These are phyloP conservation scores for Parazoanthus swiftii DNA, from an alignment of 92 coral and sea anemone species.

Conservation along the genomic window DNA sequence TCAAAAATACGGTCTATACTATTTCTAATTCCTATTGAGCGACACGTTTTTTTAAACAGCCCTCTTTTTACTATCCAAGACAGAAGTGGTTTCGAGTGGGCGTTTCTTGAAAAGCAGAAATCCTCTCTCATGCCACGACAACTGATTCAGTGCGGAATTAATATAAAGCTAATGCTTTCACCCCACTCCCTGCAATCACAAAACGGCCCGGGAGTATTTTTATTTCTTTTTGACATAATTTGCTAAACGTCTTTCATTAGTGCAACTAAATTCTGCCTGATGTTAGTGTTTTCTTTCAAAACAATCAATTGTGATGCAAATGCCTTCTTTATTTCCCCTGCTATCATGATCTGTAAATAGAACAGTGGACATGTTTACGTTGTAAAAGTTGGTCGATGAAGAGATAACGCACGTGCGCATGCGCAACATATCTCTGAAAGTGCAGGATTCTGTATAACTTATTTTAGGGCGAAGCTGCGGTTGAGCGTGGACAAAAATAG, in stretches of 20 bases:
- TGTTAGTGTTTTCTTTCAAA: constrained; percentile 20
- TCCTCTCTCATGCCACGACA: neutral
- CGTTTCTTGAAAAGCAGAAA: constrained; percentile 5
- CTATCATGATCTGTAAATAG: neutral
- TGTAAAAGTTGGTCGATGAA: neutral
- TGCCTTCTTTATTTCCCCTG: neutral
- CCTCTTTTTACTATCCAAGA: neutral
- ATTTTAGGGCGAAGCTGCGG: too few species aligned
- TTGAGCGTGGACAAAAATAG: neutral
- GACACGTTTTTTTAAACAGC: neutral
- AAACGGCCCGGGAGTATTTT: neutral
- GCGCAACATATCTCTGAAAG: neutral
- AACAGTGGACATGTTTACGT: neutral
- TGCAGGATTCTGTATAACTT: too few species aligned
- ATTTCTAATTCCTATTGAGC: neutral
- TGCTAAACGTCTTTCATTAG: constrained; percentile 2
- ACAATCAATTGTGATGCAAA: constrained; percentile 27
- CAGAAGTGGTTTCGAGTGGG: constrained; percentile 19
- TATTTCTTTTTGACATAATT: neutral
- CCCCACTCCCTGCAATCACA: neutral
- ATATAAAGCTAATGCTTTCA: neutral
- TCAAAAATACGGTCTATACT: neutral
- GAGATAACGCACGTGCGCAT: neutral
- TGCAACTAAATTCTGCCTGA: neutral
- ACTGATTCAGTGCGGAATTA: neutral